These are phyloP conservation scores for Cladopsammia gracilis DNA, from an alignment of 64 coral and sea anemone genomes.

Conservation along the genomic window DNA sequence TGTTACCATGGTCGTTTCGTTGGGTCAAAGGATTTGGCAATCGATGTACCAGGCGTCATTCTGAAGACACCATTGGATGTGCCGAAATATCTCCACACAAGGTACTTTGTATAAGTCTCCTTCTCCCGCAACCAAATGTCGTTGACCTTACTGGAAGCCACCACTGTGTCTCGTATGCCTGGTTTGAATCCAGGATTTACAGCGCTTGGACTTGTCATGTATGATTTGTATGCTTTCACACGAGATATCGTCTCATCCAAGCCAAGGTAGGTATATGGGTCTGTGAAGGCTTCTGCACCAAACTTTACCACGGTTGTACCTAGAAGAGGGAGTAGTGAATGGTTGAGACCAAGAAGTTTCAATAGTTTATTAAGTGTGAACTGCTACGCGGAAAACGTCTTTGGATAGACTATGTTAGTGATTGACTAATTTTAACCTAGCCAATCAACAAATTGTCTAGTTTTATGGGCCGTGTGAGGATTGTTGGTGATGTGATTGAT, in stretches of 20 bases:
- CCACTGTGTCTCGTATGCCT: slow-evolving; percentile 52
- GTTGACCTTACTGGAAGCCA: slow-evolving; percentile 27
- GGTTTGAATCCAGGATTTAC: slow-evolving; percentile 55
- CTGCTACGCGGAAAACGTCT: no score
- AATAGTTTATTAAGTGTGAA: no score
- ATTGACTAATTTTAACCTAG: no score
- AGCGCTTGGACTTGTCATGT: neutral
- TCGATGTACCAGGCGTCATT: slow-evolving; percentile 32
- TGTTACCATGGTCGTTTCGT: slow-evolving; percentile 70
- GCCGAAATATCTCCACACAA: slow-evolving; percentile 74
- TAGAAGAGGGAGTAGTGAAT: neutral
- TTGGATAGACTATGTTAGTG: no score
- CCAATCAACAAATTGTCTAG: no score
- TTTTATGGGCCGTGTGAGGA: no score
- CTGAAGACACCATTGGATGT: slow-evolving; percentile 61
- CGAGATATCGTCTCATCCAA: neutral
- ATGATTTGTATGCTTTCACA: slow-evolving; percentile 12
- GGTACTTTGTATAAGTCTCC: slow-evolving; percentile 2
- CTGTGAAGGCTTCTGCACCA: slow-evolving; percentile 26
- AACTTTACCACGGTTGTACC: slow-evolving; percentile 48
- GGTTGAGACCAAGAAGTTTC: no score
- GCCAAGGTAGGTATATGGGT: slow-evolving; percentile 58
- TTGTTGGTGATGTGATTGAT: no score
- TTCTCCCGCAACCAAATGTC: slow-evolving; percentile 55
- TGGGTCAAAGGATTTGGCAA: slow-evolving; percentile 56